These are phyloP conservation scores for Dolichallabes microphthalmus DNA, from an alignment of 2,113 vertebrate genomes.

Conservation along the genomic window DNA sequence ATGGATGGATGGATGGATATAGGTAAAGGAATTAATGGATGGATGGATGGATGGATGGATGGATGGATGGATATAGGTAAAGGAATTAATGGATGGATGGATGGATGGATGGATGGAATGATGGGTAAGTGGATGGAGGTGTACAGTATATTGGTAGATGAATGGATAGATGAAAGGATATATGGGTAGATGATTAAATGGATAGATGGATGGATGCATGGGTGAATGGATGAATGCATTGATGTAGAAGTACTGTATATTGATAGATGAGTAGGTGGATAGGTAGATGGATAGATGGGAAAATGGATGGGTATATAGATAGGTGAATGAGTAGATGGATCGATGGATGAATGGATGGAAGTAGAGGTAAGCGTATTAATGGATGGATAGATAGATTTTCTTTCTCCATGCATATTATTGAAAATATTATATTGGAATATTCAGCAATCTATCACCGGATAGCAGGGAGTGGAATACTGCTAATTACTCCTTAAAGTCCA, in stretches of 20 bases:
- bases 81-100: no score
- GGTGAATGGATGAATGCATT: neutral
- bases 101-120: no score
- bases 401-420: constrained; percentile 3
- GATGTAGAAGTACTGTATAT: neutral
- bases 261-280: neutral
- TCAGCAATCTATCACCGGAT: neutral
- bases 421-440: neutral
- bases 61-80: neutral
- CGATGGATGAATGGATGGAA: no score
- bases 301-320: neutral
- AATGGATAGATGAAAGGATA: neutral
- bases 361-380: neutral
- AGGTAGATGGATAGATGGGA: neutral
- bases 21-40: no score
- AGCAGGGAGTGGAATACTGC: neutral
- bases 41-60: neutral
- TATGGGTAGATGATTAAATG: neutral
- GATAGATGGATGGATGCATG: no score
- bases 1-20: no score
- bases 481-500: neutral
- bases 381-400: constrained; percentile 26
- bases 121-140: no score
- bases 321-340: neutral
- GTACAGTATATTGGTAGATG: neutral